Evolutionary conservation across 2,888 invertebrate species (phyloP).

Genomic region (Erebia aethiops): DNA sequence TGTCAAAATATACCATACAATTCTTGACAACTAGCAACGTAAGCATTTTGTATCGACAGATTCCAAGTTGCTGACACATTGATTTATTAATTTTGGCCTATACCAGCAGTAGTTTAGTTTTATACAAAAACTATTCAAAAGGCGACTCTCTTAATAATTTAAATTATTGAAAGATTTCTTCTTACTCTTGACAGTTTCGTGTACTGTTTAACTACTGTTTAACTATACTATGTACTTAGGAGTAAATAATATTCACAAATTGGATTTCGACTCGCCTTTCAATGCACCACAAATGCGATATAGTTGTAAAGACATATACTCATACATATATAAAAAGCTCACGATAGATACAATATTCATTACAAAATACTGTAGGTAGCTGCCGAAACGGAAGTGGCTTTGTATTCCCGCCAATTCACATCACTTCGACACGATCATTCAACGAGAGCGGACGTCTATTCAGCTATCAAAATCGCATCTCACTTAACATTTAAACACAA

Average conservation of each 20-base stretch:
- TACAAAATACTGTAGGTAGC: slow-evolving; percentile 44
- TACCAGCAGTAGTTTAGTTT: slow-evolving; percentile 24
- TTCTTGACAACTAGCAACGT: no score
- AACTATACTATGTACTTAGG: slow-evolving; percentile 37
- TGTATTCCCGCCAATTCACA: slow-evolving; percentile 43
- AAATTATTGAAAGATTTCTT: background rate
- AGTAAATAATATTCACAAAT: slow-evolving; percentile 43
- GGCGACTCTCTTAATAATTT: background rate
- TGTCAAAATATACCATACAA: no score
- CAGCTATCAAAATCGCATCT: slow-evolving; percentile 47
- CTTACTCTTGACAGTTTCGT: background rate
- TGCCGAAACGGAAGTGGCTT: slow-evolving; percentile 41
- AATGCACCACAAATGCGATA: slow-evolving; percentile 56
- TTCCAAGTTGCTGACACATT: no score
- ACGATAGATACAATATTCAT: slow-evolving; percentile 58
- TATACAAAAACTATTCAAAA: background rate
- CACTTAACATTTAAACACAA: slow-evolving; percentile 52
- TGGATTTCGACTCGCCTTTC: slow-evolving; percentile 36
- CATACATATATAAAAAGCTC: slow-evolving; percentile 76
- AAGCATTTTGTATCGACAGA: no score
- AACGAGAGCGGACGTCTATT: slow-evolving; percentile 58
- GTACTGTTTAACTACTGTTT: background rate
- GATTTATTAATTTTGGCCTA: slow-evolving; percentile 31
- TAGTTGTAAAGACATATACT: slow-evolving; percentile 52
- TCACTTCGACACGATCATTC: slow-evolving; percentile 59